Evolutionary conservation across 1,140 invertebrate species (phyloP).

Genomic region (Drosophila novamexicana): DNA sequence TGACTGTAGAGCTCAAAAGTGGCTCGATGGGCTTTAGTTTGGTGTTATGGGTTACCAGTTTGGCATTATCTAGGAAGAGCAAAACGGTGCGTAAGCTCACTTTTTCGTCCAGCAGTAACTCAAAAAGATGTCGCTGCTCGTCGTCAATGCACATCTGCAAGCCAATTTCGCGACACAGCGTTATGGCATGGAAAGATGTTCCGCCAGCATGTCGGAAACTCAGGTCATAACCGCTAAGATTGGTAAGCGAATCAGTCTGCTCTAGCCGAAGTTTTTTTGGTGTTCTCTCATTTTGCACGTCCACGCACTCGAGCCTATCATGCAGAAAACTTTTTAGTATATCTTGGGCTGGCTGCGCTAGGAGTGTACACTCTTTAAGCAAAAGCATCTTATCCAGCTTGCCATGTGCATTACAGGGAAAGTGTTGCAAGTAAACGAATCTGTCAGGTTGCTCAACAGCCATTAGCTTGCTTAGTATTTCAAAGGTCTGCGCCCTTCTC

Average conservation of each 20-base stretch:
- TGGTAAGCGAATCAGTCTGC: neutral
- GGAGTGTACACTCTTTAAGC: conserved; percentile 53
- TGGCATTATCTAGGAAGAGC: conserved; percentile 50
- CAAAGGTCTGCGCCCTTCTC: conserved; percentile 62
- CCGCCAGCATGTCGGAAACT: conserved; percentile 71
- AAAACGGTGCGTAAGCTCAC: conserved; percentile 48
- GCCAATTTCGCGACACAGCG: conserved; percentile 64
- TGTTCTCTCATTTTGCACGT: conserved; percentile 11
- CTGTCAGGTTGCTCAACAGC: conserved; percentile 83
- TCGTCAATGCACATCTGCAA: conserved; percentile 56
- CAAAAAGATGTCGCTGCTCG: conserved; percentile 60
- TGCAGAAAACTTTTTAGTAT: conserved; percentile 66
- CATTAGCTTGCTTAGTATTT: conserved; percentile 59
- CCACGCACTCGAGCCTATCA: conserved; percentile 62
- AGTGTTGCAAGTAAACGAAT: conserved; percentile 71
- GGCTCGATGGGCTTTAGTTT: conserved; percentile 57
- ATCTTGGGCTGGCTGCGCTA: conserved; percentile 56
- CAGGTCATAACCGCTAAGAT: conserved; percentile 36
- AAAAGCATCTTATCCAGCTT: conserved; percentile 72
- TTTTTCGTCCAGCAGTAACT: conserved; percentile 54
- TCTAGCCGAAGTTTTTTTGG: conserved; percentile 43
- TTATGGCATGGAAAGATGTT: conserved; percentile 78
- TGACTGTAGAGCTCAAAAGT: neutral
- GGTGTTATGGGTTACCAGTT: conserved; percentile 56
- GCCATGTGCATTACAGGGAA: conserved; percentile 86